phyloP scores from a whole-genome alignment of 2,888 invertebrate genomes.

The Autographa gamma region DNA sequence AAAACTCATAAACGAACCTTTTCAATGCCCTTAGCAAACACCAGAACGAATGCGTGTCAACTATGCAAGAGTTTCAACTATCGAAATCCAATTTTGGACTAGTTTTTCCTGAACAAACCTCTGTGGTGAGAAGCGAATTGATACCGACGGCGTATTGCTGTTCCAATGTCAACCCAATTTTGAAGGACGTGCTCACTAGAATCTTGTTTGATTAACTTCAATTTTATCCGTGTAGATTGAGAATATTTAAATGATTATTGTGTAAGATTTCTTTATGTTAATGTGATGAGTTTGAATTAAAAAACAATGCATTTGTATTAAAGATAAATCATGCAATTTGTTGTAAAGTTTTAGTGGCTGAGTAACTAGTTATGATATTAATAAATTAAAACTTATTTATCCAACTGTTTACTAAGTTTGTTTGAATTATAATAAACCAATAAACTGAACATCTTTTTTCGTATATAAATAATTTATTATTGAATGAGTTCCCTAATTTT shows the following conservation, averaged over 20 bases:
- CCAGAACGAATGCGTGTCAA: not conserved
- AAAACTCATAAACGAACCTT: not conserved
- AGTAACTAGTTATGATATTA: no score
- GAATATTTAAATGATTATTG: not conserved
- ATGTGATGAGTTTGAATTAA: no score
- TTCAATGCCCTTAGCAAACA: not conserved
- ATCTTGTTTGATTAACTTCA: slow-evolving; percentile 18
- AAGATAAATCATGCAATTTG: no score
- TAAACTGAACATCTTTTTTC: no score
- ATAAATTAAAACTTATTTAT: no score
- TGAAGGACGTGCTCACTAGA: slow-evolving; percentile 18
- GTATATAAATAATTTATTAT: no score
- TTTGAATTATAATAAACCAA: no score
- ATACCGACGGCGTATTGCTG: slow-evolving; percentile 9
- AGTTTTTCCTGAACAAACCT: slow-evolving; percentile 18
- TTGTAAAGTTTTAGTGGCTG: no score
- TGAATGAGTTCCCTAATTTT: no score
- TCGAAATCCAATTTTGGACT: slow-evolving; percentile 32
- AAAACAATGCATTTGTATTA: no score
- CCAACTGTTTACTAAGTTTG: no score
- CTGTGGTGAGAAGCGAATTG: slow-evolving; percentile 28
- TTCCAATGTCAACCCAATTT: slow-evolving; percentile 32
- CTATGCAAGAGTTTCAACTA: slow-evolving; percentile 7
- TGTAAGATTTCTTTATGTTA: no score
- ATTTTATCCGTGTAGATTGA: not conserved